A percentile compares a stretch with the other conserved stretches of the same genome.
Conservation (phyloP, 1,140 invertebrate species). For the Phenacoccus solenopsis region DNA sequence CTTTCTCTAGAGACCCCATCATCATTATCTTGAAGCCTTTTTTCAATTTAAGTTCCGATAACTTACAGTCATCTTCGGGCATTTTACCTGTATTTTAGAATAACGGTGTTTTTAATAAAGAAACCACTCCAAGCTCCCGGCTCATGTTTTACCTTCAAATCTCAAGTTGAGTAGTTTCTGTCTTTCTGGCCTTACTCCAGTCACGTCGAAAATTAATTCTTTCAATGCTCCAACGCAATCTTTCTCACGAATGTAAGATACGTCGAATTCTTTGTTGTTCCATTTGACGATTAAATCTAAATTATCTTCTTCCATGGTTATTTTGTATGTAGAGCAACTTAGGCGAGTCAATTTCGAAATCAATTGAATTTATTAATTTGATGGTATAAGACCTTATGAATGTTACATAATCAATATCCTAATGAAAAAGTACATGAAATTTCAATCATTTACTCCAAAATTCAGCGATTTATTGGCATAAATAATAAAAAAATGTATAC, state of each 20-base stretch:
- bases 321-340: neutral
- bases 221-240: constrained; percentile 70
- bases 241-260: constrained; percentile 49
- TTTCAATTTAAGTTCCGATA: constrained; percentile 61
- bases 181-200: constrained; percentile 71
- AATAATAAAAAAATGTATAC: neutral
- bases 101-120: no score
- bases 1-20: constrained; percentile 89
- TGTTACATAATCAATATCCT: neutral
- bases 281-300: constrained; percentile 68
- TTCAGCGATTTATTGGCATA: neutral
- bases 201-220: constrained; percentile 60
- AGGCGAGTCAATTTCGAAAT: neutral
- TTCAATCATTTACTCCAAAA: neutral
- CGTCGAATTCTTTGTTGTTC: constrained; percentile 73
- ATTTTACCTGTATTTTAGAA: no score
- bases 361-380: neutral
- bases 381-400: neutral
- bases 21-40: constrained; percentile 90
- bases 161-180: constrained; percentile 90
- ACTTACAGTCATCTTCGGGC: constrained; percentile 56
- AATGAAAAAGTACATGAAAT: neutral
- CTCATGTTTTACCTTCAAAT: constrained; percentile 56
- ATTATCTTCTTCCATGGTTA: constrained; percentile 34
- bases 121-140: no score